These are phyloP conservation scores for Heliconius himera DNA, from an alignment of 1,140 invertebrate species.

Conservation along the genomic window DNA sequence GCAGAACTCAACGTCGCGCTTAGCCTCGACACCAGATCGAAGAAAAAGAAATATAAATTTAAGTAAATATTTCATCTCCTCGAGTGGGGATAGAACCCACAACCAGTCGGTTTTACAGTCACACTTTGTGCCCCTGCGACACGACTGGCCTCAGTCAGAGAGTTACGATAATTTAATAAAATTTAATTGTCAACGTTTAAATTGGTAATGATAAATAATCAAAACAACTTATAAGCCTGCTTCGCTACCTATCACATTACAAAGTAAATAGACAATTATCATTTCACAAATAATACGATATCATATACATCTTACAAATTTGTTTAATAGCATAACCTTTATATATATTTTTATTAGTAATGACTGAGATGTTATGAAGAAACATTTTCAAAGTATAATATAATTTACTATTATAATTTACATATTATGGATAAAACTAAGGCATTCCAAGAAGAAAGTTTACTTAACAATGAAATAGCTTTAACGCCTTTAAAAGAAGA, in stretches of 20 bases:
- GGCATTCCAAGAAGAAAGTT: background rate
- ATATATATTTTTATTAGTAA: background rate
- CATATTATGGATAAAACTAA: background rate
- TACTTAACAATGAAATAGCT: background rate
- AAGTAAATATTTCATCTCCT: no score
- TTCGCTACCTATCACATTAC: background rate
- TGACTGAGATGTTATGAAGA: background rate
- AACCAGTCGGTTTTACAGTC: no score
- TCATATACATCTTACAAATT: background rate
- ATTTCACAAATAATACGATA: constrained; percentile 19
- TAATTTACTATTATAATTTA: background rate
- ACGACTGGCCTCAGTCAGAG: no score
- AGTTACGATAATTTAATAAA: no score
- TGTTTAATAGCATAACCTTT: background rate
- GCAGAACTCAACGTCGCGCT: no score
- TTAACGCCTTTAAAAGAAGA: background rate
- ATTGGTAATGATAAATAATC: background rate
- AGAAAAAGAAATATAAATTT: no score
- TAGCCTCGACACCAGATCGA: no score
- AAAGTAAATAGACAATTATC: constrained; percentile 18
- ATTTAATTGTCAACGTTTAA: background rate
- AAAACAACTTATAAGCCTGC: background rate
- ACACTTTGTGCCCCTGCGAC: no score
- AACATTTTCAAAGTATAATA: background rate
- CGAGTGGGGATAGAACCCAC: no score